Base-by-base conservation (phyloP, 2,113 vertebrate species). In the Dryoscopus gambensis region DNA sequence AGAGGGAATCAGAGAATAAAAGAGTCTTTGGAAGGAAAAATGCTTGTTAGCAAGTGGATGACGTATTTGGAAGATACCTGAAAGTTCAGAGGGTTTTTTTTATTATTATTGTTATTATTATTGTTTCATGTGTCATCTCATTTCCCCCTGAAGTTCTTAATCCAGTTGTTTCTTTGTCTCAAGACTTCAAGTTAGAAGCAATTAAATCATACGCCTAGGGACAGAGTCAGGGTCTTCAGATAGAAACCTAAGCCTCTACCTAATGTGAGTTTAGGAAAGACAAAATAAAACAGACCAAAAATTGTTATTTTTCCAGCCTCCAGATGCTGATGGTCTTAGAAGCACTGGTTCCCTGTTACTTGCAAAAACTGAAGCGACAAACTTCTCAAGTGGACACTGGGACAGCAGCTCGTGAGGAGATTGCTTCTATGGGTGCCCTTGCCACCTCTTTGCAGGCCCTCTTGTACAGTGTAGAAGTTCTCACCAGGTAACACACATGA, bases 321-420 rank as follows among this genome's bases (percentile, higher is more conserved):
- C 99, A 99, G 98, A 99, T 99, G 99, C 97, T 99, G 96, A 99
- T 99, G 99, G 99, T 99, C 89, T 96, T 99, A 95, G 99, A 99
- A 97, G 99, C 99, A 0, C 80, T 99, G 84, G 99, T 99, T 57
- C 99, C 99, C 7, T 99, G 99, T 90, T 98, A 98, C 96, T 97
- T 99, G 49, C 99, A 99, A 96, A 99, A 99, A 87, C 96, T 99
- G 71, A 99, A 99, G 96, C 98, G 93, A 70, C 99, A 99, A 63
- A 99, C 99, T 0, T 98, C 98, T 10, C 99, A 99, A 19, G 98
- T 98, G 93, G 99, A 99, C 95, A 99, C 99, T 0, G 98, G 98
- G 11, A 99, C 99, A 20, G 99, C 98, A 25, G 99, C 99, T 90
- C 98, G 99, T 22, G 99, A 99, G 50, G 99, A 99, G 97, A 99